A percentile compares a stretch with the other conserved stretches of the same genome.
Conservation (phyloP, 2,888 invertebrate species). For the Pseudococcus jackbeardsleyi region DNA sequence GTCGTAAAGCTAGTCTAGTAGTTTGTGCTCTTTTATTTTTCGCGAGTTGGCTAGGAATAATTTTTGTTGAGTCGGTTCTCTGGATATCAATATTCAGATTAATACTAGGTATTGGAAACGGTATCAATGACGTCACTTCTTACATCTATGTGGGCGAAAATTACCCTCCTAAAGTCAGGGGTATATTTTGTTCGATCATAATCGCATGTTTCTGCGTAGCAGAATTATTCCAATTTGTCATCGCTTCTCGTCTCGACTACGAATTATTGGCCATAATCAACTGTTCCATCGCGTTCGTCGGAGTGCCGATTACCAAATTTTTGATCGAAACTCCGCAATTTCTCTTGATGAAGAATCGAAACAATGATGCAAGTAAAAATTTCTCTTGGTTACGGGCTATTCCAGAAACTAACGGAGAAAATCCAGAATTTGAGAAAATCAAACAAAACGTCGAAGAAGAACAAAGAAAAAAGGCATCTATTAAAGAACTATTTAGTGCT, state of each 20-base stretch:
- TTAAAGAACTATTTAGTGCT: not conserved
- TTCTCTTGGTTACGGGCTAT: not conserved
- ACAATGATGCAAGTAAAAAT: not conserved
- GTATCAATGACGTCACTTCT: conserved; percentile 67
- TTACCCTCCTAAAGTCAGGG: conserved; percentile 66
- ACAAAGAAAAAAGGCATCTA: not conserved
- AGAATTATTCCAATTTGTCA: not conserved
- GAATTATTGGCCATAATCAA: not conserved
- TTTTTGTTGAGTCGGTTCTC: not conserved
- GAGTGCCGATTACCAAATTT: not conserved
- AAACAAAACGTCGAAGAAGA: conserved; percentile 35
- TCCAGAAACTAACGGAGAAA: not conserved
- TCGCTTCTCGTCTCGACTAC: conserved; percentile 7
- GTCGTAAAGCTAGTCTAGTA: conserved; percentile 5
- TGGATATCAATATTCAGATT: conserved; percentile 66
- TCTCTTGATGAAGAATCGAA: not conserved
- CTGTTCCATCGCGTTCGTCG: not conserved
- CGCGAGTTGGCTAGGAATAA: conserved; percentile 14
- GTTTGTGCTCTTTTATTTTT: not conserved
- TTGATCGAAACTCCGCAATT: conserved; percentile 21
- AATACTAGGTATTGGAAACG: conserved; percentile 67
- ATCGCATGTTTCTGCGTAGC: not conserved
- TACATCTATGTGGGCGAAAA: conserved; percentile 67
- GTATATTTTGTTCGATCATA: conserved; percentile 37
- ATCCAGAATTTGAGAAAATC: conserved; percentile 6